Evolutionary conservation across 1,140 invertebrate genomes (phyloP), one percentile per base, ranked within the genome.

Genomic region (Myzus persicae): DNA sequence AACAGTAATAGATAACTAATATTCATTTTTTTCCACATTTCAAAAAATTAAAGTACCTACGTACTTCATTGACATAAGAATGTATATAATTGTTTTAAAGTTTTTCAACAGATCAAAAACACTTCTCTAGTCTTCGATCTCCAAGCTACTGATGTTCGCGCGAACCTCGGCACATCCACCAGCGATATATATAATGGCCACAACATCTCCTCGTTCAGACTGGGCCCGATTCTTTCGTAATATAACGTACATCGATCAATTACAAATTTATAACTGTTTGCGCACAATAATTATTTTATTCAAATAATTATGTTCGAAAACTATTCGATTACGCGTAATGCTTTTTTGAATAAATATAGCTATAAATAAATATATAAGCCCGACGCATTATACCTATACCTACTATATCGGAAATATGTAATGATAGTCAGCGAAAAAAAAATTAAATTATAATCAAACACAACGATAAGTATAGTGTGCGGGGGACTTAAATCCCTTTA

Each of bases 101-200:
- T 42, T 31, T 1, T 88, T 5, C n/a, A 93, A 40, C 46, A 93
- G n/a, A 82, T 54, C 81, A 38, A 93, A 54, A 54, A 85, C 1
- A 31, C 36, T 81, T 14, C 40, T 84, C 1, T 84, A 3, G 36
- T 92, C 22, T 40, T 92, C 48, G 44, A 92, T 38, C 24, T 92
- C 76, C 36, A 54, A 36, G 24, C 81, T 85, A 81, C 91, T 93
- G 81, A 44, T 85, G 48, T n/a, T n/a, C n/a, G n/a, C n/a, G n/a
- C n/a, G n/a, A n/a, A 93, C 24, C 91, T 31, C 22, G 24, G 8
- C 24, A 76, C 11, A 76, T 20, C 24, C 59, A 42, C 48, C 42
- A 18, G 18, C 11, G 18, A 18, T 48, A 51, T 51, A 20, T 20
- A 51, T 20, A 24, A 11, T 46, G 59, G 31, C 44, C 36, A 0